Evolutionary conservation across 2,113 vertebrate genomes (phyloP), one percentile per base, ranked within the genome.

Genomic region (Plestiodon gilberti): DNA sequence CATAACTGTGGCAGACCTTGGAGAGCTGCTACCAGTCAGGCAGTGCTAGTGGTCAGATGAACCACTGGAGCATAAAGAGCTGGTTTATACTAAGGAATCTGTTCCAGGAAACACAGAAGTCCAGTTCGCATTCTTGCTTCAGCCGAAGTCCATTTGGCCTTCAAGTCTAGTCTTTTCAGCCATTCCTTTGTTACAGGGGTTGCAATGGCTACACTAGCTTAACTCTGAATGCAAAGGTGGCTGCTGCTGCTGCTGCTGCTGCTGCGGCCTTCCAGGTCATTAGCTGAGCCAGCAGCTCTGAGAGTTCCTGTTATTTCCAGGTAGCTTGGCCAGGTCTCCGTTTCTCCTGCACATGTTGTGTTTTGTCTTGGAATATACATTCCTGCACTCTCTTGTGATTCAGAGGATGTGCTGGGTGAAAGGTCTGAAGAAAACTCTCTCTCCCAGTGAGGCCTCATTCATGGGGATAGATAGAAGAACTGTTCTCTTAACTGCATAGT

Each of bases 61-160:
- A 55, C 30, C 43, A 18, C 6, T 74, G 9, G 65, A 14, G 30
- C 30, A 69, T 57, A 57, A 57, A 14, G 30, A 0, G n/a, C 35
- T 0, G 0, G 3, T 35, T 17, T 6, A 2, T 13, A 3, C n/a
- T 33, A 35, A 33, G 43, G 28, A 70, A 30, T 23, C 81, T 33
- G 23, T 69, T 70, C 22, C n/a, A 57, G 55, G 30, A 11, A 52
- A 6, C n/a, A 67, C n/a, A 77, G 74, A 52, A 84, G 77, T 52
- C 61, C n/a, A 38, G 1, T 38, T 77, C 74, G 17, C 28, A 43
- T 75, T 64, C 71, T 13, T 40, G 55, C 35, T 59, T 59, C 33
- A 22, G 22, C 48, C 28, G 48, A 52, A 48, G 48, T 57, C n/a
- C 55, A 22, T 10, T 57, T 71, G 14, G 9, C 67, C 59, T n/a